These are phyloP conservation scores for Eugnorisma glareosa DNA, from an alignment of 2,888 invertebrate species.

Conservation along the genomic window DNA sequence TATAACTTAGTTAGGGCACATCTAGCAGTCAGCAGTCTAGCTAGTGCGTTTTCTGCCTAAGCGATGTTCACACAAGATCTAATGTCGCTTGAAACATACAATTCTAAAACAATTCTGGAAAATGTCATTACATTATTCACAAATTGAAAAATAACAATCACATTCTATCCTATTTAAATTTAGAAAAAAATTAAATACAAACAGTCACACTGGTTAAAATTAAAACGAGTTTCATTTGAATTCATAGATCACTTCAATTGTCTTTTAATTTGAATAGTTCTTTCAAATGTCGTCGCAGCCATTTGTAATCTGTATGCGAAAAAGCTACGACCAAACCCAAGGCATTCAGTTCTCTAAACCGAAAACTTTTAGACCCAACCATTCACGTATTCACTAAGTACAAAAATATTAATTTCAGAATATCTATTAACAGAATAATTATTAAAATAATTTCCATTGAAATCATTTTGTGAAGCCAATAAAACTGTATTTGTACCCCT, in stretches of 20 bases:
- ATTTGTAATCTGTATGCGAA: slow-evolving; percentile 56
- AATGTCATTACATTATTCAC: background rate
- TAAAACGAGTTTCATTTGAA: slow-evolving; percentile 31
- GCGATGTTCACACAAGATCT: background rate
- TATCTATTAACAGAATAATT: slow-evolving; percentile 79
- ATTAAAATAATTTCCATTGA: slow-evolving; percentile 72
- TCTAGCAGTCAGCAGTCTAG: background rate
- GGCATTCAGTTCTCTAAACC: slow-evolving; percentile 55
- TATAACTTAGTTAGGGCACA: background rate
- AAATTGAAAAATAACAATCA: slow-evolving; percentile 45
- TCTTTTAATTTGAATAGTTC: slow-evolving; percentile 38
- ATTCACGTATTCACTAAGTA: slow-evolving; percentile 86
- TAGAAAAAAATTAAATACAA: slow-evolving; percentile 34
- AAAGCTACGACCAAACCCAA: slow-evolving; percentile 30
- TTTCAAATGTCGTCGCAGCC: slow-evolving; percentile 34
- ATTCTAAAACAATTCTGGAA: background rate
- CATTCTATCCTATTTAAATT: slow-evolving; percentile 43
- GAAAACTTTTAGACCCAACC: slow-evolving; percentile 70
- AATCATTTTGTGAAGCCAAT: slow-evolving; percentile 84
- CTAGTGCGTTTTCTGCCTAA: slow-evolving; percentile 10
- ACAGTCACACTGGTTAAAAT: slow-evolving; percentile 36
- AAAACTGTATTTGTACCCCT: slow-evolving; percentile 87
- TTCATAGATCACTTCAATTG: slow-evolving; percentile 26
- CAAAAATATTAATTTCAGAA: slow-evolving; percentile 89
- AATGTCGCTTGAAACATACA: background rate